Base-by-base conservation (phyloP, 2,113 vertebrate species). In the Anolis sagrei region DNA sequence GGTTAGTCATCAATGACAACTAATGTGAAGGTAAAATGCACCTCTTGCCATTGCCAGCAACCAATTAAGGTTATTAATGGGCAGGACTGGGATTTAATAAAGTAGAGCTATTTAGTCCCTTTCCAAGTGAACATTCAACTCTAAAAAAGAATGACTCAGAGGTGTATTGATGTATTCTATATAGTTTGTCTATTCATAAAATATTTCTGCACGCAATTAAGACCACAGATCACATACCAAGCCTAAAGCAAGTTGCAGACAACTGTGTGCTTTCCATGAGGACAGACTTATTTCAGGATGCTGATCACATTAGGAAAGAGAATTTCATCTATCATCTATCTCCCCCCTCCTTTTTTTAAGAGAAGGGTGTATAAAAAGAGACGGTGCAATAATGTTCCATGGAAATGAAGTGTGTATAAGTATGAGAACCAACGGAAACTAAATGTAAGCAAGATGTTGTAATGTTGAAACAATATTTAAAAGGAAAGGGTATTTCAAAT, bases 51-150 rank as follows among this genome's bases (percentile, higher is more conserved):
- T 58, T 85, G 82, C 8, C n/a, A 32, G 13, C 62, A 81, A 58
- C 18, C n/a, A 81, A 88, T 77, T 49, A 51, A 36, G 21, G 73
- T 54, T 34, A 7, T 32, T 69, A 81, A 2, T 83, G 74, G 68
- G 44, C 32, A 89, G 66, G 84, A 80, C 0, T 80, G 19, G 7
- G 36, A 70, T 79, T 74, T 78, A 19, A 69, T 81, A 58, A 62
- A 75, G 68, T 8, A 61, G 68, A 73, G 49, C 62, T 82, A 44
- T 74, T 44, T 54, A 82, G 32, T 16, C 58, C 29, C 19, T 13
- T 54, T 10, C 27, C 27, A 39, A 62, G 1, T 51, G 39, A 58
- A 80, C 54, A 84, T 74, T n/a, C 19, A 77, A 2, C 39, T 3
- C 48, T 78, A 86, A 34, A 76, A 10, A 86, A 44, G 16, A 7